These are phyloP conservation scores for Eubasilissa splendida DNA, from an alignment of 2,888 invertebrate genomes.

Conservation along the genomic window DNA sequence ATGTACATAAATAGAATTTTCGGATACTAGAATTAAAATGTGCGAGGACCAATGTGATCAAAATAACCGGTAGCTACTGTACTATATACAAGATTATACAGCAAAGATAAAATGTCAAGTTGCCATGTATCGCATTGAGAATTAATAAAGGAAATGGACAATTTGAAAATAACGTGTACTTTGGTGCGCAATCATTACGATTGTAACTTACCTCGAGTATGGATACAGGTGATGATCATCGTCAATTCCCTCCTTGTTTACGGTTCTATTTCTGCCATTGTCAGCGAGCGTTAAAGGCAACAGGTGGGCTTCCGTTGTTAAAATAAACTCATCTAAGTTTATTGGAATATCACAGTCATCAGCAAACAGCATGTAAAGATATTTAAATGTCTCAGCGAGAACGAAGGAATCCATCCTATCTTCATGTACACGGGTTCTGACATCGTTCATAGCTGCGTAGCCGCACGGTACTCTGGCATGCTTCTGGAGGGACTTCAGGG, in stretches of 20 bases:
- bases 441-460: slow-evolving; percentile 97
- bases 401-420: slow-evolving; percentile 99
- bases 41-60: too few relatives aligned
- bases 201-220: slow-evolving; percentile 61
- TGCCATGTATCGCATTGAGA: too few relatives aligned
- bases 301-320: slow-evolving; percentile 96
- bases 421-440: slow-evolving; percentile 90
- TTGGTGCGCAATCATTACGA: too few relatives aligned
- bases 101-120: too few relatives aligned
- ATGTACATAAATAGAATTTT: too few relatives aligned
- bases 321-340: slow-evolving; percentile 88
- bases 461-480: slow-evolving; percentile 96
- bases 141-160: too few relatives aligned
- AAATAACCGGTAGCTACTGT: too few relatives aligned
- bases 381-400: slow-evolving; percentile 97
- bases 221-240: slow-evolving; percentile 62
- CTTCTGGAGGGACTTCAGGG: slow-evolving; percentile 89
- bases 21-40: too few relatives aligned
- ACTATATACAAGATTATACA: too few relatives aligned
- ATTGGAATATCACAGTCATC: slow-evolving; percentile 88
- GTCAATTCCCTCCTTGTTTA: slow-evolving; percentile 67
- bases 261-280: slow-evolving; percentile 72
- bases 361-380: slow-evolving; percentile 93
- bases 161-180: too few relatives aligned
- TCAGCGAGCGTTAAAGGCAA: slow-evolving; percentile 88